These are phyloP conservation scores for Villa cingulata DNA, from an alignment of 2,888 invertebrate genomes.

Conservation along the genomic window DNA sequence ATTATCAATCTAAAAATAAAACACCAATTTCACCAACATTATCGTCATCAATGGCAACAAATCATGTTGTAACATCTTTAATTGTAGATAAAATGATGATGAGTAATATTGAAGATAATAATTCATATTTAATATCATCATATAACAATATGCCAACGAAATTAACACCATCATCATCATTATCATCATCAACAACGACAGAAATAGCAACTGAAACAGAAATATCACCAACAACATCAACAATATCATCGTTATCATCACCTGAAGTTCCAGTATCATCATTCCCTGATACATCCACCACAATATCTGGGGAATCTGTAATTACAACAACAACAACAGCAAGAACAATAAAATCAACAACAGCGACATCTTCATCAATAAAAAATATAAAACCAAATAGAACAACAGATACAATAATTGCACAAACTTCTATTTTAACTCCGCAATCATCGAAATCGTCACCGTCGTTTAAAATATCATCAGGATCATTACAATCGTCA, in stretches of 20 bases:
- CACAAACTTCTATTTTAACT: too few species aligned
- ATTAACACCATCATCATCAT: neutral
- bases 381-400: neutral
- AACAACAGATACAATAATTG: too few species aligned
- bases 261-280: too few species aligned
- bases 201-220: too few species aligned
- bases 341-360: conserved; percentile 9
- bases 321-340: neutral
- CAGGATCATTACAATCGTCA: conserved; percentile 1
- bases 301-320: too few species aligned
- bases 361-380: neutral
- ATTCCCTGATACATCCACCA: too few species aligned
- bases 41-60: too few species aligned
- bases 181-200: neutral
- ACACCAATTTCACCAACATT: too few species aligned
- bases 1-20: neutral
- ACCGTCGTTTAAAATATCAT: conserved; percentile 1
- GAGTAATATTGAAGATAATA: too few species aligned
- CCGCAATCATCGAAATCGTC: neutral
- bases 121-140: too few species aligned
- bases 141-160: neutral
- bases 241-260: neutral
- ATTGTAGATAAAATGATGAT: too few species aligned
- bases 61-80: too few species aligned
- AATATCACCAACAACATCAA: neutral